Evolutionary conservation across 1,140 invertebrate species (phyloP), one percentile per base, ranked within the genome.

Genomic region (Aradophagus sp.): DNA sequence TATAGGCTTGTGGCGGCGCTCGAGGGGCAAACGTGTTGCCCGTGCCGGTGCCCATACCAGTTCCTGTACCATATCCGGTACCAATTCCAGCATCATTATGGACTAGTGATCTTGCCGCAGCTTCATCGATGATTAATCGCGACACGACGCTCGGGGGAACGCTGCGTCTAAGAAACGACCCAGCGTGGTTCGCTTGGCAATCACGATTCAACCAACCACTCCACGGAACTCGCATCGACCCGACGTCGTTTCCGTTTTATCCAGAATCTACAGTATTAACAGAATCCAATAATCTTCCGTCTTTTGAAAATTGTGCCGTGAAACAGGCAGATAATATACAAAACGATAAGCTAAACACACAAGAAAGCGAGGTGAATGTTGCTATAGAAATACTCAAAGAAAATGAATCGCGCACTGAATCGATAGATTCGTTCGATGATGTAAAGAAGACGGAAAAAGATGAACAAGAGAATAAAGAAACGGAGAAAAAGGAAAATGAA

Each of bases 101-200:
- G n/a, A n/a, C n/a, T n/a, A n/a, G n/a, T n/a, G n/a, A n/a, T n/a
- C n/a, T n/a, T n/a, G n/a, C n/a, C n/a, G n/a, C n/a, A n/a, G n/a
- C n/a, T n/a, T n/a, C n/a, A n/a, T n/a, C n/a, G n/a, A n/a, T n/a
- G n/a, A n/a, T n/a, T n/a, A n/a, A 83, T 71, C 72, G 79, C 2
- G 75, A 47, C 12, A 39, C 61, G 41, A 78, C 76, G 58, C n/a
- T n/a, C n/a, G n/a, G n/a, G n/a, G n/a, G n/a, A n/a, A n/a, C n/a
- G n/a, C n/a, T n/a, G n/a, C n/a, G 71, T 8, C 58, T 81, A 12
- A 72, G 74, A 41, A 77, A 77, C 36, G 78, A 79, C 26, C 77
- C 81, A 55, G 66, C 81, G 3, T 86, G 84, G 84, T 82, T 84
- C 38, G 77, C 82, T 7, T 86, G 83, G 82, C 83, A 85, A 31